A percentile compares a stretch with the other conserved stretches of the same genome.
These are phyloP conservation scores for Lagopus leucura DNA, from an alignment of 2,113 vertebrate genomes.

Conservation along the genomic window DNA sequence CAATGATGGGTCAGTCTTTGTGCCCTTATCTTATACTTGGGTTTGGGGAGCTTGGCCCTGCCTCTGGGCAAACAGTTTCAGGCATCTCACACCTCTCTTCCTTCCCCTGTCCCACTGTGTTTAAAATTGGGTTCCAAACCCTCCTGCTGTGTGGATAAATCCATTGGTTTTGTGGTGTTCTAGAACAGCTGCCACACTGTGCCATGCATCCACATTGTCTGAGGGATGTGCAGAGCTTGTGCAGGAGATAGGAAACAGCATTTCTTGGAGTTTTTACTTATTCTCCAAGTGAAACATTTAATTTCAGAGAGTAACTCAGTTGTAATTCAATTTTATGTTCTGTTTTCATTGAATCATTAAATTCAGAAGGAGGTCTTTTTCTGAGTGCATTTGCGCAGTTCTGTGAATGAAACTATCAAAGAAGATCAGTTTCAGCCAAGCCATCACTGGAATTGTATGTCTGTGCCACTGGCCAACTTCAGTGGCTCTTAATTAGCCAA, in stretches of 20 bases:
- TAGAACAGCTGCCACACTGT: fast-evolving
- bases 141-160: neutral
- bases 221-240: neutral
- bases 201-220: fast-evolving
- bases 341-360: conserved; percentile 28
- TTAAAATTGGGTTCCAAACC: neutral
- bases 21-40: neutral
- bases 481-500: conserved; percentile 27
- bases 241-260: neutral
- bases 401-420: neutral
- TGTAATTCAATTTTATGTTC: conserved; percentile 32
- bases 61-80: neutral
- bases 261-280: neutral
- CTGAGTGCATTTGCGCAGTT: neutral
- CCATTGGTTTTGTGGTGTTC: fast-evolving
- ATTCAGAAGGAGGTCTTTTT: neutral
- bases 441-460: neutral
- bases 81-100: neutral
- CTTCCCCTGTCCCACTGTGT: neutral
- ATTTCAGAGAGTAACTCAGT: neutral
- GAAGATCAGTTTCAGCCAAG: neutral
- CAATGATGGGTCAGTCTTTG: neutral
- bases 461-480: neutral
- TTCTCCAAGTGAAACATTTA: neutral
- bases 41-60: neutral